Conservation (phyloP, 35 echinoderm and acorn worm genomes). For the Patiria miniata region DNA sequence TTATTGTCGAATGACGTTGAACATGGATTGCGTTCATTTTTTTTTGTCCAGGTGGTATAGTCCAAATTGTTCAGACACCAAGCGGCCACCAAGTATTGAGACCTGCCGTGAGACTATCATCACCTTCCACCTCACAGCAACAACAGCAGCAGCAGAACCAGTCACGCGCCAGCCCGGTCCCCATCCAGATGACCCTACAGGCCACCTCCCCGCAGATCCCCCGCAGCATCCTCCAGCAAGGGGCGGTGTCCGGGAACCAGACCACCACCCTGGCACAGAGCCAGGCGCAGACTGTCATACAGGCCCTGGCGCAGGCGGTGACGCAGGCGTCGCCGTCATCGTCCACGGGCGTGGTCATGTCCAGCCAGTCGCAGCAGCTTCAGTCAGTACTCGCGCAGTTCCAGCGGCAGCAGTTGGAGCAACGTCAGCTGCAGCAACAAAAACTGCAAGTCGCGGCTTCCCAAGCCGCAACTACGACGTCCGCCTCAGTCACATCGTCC, state of each 20-base stretch:
- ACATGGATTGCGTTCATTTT: neutral
- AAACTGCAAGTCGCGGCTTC: slow-evolving; percentile 34
- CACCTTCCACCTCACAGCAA: slow-evolving; percentile 34
- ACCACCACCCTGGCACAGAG: slow-evolving; percentile 44
- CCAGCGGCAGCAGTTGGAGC: slow-evolving; percentile 48
- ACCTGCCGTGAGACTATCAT: slow-evolving; percentile 51
- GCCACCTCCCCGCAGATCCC: slow-evolving; percentile 59
- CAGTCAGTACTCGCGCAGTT: slow-evolving; percentile 40
- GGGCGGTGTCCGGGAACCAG: neutral
- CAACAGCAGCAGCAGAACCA: slow-evolving; percentile 42
- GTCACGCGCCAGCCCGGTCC: slow-evolving; percentile 14
- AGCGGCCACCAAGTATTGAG: slow-evolving; percentile 66
- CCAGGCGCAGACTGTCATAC: slow-evolving; percentile 57
- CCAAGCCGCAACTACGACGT: slow-evolving; percentile 1
- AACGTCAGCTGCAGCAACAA: slow-evolving; percentile 58
- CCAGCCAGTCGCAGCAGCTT: slow-evolving; percentile 38
- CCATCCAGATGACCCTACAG: slow-evolving; percentile 32
- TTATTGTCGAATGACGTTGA: no score
- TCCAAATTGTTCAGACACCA: slow-evolving; percentile 80
- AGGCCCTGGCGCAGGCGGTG: slow-evolving; percentile 31
- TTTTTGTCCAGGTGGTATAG: slow-evolving; percentile 56
- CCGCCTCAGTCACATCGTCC: neutral
- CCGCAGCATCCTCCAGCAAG: slow-evolving; percentile 45
- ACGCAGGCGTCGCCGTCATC: slow-evolving; percentile 33
- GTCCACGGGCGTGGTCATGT: slow-evolving; percentile 20